These are phyloP conservation scores for Phalangium opilio DNA, from an alignment of 2,888 invertebrate species.

Conservation along the genomic window DNA sequence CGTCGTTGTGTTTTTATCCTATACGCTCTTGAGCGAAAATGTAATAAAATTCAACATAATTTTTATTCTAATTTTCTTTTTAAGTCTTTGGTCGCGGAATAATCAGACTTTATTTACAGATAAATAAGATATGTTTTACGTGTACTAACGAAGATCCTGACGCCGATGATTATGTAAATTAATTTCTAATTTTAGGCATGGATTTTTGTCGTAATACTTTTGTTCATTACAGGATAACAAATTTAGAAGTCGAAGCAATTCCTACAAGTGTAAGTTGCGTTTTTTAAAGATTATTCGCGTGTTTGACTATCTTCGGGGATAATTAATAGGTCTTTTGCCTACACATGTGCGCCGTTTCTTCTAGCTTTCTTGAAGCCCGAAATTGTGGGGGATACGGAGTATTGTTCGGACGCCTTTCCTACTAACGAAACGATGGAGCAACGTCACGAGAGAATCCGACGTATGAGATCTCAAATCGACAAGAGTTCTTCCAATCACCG, in stretches of 20 bases:
- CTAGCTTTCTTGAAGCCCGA: too few relatives aligned
- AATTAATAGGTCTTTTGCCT: not conserved
- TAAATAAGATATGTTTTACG: too few relatives aligned
- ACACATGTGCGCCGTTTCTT: too few relatives aligned
- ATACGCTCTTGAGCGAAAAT: conserved; percentile 16
- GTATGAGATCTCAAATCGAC: conserved; percentile 12
- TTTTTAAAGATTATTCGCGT: not conserved
- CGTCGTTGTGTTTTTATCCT: conserved; percentile 13
- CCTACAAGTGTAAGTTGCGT: not conserved
- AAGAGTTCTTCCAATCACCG: conserved; percentile 8
- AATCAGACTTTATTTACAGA: too few relatives aligned
- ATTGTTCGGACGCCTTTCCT: too few relatives aligned
- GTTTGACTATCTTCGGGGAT: not conserved
- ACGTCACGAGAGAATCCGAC: conserved; percentile 11
- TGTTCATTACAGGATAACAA: not conserved
- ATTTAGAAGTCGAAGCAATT: not conserved
- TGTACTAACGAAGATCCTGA: too few relatives aligned
- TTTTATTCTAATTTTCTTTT: too few relatives aligned
- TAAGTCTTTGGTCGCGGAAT: too few relatives aligned
- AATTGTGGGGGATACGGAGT: too few relatives aligned
- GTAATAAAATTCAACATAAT: too few relatives aligned
- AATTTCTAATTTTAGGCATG: too few relatives aligned
- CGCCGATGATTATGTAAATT: too few relatives aligned
- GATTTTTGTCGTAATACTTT: not conserved
- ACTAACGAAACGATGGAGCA: conserved; percentile 5